Conservation (phyloP, 2,888 invertebrate genomes). For the Sericinus montela region DNA sequence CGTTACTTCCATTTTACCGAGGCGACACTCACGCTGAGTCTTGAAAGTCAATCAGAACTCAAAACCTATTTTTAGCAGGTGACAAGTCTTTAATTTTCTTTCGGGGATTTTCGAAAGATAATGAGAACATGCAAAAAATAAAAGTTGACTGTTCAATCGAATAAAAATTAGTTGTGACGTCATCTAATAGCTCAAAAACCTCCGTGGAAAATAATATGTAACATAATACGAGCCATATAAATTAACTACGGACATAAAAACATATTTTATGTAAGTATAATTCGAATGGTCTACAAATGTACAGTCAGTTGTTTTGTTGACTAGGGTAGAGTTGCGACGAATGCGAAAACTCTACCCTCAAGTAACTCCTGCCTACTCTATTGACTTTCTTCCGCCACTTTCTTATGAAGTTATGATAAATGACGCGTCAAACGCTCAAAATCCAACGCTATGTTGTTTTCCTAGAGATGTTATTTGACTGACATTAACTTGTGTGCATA, state of each 20-base stretch:
- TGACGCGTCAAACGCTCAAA: constrained; percentile 35
- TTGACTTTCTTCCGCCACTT: constrained; percentile 78
- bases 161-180: no score
- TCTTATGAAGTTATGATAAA: constrained; percentile 76
- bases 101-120: no score
- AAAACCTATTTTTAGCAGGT: no score
- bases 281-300: constrained; percentile 21
- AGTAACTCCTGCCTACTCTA: constrained; percentile 51
- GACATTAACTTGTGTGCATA: constrained; percentile 44
- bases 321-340: constrained; percentile 46
- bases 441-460: constrained; percentile 32
- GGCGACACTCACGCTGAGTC: no score
- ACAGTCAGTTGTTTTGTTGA: constrained; percentile 49
- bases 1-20: no score
- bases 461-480: constrained; percentile 38
- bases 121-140: no score
- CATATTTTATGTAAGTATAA: constrained; percentile 17
- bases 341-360: constrained; percentile 14
- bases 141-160: no score
- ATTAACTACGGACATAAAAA: neutral
- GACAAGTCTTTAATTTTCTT: no score
- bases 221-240: neutral
- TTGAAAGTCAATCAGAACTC: no score
- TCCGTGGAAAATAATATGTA: no score
- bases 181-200: no score